Percentiles rank a stretch among this genome's conserved stretches.
Evolutionary conservation across 2,113 vertebrate species (phyloP).

Genomic region (Lonchura striata): DNA sequence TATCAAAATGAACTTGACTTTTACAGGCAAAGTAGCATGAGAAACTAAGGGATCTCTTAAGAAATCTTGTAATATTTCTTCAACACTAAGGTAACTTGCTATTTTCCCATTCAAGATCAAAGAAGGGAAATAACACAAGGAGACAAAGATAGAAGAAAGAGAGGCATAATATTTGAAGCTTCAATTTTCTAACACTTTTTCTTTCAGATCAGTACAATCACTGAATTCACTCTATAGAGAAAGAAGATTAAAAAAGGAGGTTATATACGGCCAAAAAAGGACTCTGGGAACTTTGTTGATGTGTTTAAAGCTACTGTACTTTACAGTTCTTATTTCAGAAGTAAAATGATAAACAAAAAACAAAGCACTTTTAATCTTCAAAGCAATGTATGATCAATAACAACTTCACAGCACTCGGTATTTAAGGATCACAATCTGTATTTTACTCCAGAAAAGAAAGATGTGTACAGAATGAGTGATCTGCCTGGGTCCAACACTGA

Average conservation of each 20-base stretch:
- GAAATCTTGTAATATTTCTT: slow-evolving; percentile 13
- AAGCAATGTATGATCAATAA: slow-evolving; percentile 19
- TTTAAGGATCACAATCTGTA: neutral
- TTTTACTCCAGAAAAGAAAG: slow-evolving; percentile 7
- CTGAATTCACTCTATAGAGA: neutral
- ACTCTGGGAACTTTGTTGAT: neutral
- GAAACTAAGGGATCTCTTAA: neutral
- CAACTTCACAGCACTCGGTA: neutral
- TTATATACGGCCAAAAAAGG: neutral
- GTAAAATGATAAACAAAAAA: slow-evolving; percentile 47
- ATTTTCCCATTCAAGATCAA: slow-evolving; percentile 31
- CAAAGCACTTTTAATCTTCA: slow-evolving; percentile 56
- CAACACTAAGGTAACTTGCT: neutral
- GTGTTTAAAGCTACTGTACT: slow-evolving; percentile 16
- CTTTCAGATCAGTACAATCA: slow-evolving; percentile 10
- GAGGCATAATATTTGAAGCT: slow-evolving; percentile 15
- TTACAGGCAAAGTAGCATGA: neutral
- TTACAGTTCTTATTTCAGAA: slow-evolving; percentile 24
- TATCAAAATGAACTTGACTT: neutral
- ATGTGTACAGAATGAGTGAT: neutral
- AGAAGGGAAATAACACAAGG: neutral
- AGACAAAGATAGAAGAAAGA: slow-evolving; percentile 3
- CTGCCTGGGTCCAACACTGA: neutral
- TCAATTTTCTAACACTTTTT: neutral
- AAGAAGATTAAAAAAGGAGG: slow-evolving; percentile 6